Evolutionary conservation across 2,888 invertebrate genomes (phyloP), one percentile per base, ranked within the genome.

Genomic region (Agrotis exclamationis): DNA sequence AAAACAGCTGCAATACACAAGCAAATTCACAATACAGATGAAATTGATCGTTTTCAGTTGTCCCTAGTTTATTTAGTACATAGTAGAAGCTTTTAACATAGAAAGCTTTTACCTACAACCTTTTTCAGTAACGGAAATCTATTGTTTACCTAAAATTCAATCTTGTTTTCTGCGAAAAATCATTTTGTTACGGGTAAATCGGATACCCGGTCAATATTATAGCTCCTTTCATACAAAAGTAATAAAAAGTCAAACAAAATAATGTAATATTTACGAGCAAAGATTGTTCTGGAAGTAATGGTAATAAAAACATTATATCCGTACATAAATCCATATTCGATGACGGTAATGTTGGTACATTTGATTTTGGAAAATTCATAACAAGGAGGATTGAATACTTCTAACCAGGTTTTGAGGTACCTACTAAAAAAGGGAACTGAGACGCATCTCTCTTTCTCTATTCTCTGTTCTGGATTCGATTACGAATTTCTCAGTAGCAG

Each of bases 231-330:
- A 50, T 59, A 71, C 39, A 48, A 67, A 63, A 81, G 63, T 60
- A 76, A 76, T 76, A 79, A 80, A 80, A 71, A 67, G 44, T 64
- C 39, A 66, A 56, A 76, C 59, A 76, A 66, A 80, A 70, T 66
- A 51, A 80, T 70, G 24, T 63, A 28, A 51, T 80, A 76, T 79
- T 79, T 76, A 81, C 77, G 79, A 81, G 59, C 58, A 48, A 70
- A 79, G 54, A 66, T 63, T 66, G 44, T 63, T 80, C 76, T 47
- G 65, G 50, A 70, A 70, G 47, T 63, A 63, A 65, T 48, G 47
- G 45, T 63, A 81, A 70, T 79, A 79, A 79, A 80, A 81, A 70
- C 53, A 53, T 51, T 70, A 56, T 56, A 28, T 39, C 28, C 13
- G 16, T 13, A 28, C 62, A 76, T 76, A 81, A 76, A 79, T 76